These are phyloP conservation scores for Ctenosaura bakeri DNA, from an alignment of 2,797 vertebrate genomes.

Conservation along the genomic window DNA sequence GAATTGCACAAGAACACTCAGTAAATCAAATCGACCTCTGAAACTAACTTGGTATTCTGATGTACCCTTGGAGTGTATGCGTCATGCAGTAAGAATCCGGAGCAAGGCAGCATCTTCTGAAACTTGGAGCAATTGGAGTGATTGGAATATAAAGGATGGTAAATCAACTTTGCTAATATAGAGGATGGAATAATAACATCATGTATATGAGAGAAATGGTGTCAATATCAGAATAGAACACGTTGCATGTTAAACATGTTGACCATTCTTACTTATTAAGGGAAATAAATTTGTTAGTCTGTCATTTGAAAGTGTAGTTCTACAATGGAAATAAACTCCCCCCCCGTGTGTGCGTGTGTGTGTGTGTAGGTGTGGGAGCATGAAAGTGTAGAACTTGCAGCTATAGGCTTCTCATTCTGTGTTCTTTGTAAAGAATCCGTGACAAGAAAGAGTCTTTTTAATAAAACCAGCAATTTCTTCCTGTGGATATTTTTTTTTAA, in stretches of 20 bases:
- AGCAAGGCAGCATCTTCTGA: slow-evolving; percentile 23
- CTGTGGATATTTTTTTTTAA: background rate
- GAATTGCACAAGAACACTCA: slow-evolving; percentile 65
- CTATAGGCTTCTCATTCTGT: background rate
- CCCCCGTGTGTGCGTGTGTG: no score
- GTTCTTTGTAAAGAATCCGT: background rate
- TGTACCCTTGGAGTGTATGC: slow-evolving; percentile 79
- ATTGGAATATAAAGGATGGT: slow-evolving; percentile 72
- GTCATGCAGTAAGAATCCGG: slow-evolving; percentile 78
- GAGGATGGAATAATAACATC: background rate
- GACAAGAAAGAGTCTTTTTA: background rate
- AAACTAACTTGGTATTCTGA: slow-evolving; percentile 77
- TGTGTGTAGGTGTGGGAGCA: no score
- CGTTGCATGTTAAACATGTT: background rate
- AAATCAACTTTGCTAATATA: slow-evolving; percentile 48
- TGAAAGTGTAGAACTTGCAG: no score
- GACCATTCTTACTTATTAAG: background rate
- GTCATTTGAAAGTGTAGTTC: no score
- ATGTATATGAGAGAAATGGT: background rate
- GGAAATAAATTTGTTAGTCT: no score
- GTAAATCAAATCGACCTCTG: slow-evolving; percentile 53
- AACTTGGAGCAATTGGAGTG: slow-evolving; percentile 78
- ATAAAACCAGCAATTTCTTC: background rate
- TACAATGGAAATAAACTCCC: background rate
- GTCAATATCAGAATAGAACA: background rate